Conservation (phyloP, 2,113 vertebrate species). For the Formicarius rufipectus region DNA sequence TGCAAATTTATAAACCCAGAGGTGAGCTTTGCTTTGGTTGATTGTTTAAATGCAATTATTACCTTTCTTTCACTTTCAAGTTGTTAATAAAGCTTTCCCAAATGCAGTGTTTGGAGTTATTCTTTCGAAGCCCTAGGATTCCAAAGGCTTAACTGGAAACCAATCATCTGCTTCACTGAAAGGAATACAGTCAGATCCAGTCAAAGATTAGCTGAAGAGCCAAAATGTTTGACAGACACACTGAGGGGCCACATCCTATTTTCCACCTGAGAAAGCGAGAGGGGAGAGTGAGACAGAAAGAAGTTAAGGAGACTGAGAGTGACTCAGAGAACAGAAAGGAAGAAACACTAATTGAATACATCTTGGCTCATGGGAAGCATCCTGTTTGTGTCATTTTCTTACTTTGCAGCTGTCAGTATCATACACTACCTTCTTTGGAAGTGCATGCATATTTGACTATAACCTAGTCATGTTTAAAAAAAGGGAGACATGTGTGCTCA, state of each 20-base stretch:
- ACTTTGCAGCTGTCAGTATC: not conserved
- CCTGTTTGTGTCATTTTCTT: not conserved
- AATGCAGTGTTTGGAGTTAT: conserved; percentile 41
- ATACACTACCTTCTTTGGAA: not conserved
- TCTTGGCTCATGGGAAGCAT: not conserved
- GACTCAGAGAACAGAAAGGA: not conserved
- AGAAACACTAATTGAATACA: not conserved
- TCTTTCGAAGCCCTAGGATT: conserved; percentile 50
- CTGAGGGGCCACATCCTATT: not conserved
- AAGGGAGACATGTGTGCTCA: not conserved
- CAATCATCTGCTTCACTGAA: conserved; percentile 15
- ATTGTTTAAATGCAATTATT: conserved; percentile 79
- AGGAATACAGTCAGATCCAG: not conserved
- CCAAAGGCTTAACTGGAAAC: conserved; percentile 52
- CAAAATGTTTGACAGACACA: conserved; percentile 37
- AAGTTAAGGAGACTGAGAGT: not conserved
- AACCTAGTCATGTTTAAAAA: conserved; percentile 10
- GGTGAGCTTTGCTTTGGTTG: conserved; percentile 78
- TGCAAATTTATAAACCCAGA: conserved; percentile 73
- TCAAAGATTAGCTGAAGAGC: conserved; percentile 46
- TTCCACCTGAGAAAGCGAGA: not conserved
- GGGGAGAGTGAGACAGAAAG: not conserved
- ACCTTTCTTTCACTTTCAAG: conserved; percentile 76
- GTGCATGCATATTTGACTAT: not conserved
- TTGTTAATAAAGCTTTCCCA: conserved; percentile 64